Evolutionary conservation across 2,888 invertebrate genomes (phyloP).

Genomic region (Gortyna flavago): DNA sequence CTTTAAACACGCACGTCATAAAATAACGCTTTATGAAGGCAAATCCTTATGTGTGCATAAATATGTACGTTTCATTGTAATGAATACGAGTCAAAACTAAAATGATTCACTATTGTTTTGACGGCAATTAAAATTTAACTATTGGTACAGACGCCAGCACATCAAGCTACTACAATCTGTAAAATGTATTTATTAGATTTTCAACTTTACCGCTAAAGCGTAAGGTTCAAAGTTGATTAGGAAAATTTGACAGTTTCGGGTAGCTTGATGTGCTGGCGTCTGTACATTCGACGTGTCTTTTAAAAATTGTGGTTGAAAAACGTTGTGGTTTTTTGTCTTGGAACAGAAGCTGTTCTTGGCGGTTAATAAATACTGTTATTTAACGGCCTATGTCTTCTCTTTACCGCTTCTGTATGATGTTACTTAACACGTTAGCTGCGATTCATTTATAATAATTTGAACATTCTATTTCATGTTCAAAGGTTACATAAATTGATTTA

Average conservation of each 20-base stretch:
- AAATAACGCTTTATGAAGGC: slow-evolving; percentile 35
- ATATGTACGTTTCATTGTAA: slow-evolving; percentile 26
- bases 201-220: too few relatives aligned
- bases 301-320: slow-evolving; percentile 5
- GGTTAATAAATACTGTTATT: not conserved
- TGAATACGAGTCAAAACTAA: slow-evolving; percentile 52
- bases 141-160: too few relatives aligned
- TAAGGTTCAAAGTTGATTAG: too few relatives aligned
- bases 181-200: too few relatives aligned
- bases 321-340: slow-evolving; percentile 11
- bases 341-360: not conserved
- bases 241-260: too few relatives aligned
- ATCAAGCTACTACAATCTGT: too few relatives aligned
- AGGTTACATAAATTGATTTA: slow-evolving; percentile 58
- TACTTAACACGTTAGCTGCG: slow-evolving; percentile 26
- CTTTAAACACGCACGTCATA: slow-evolving; percentile 59
- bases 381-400: not conserved
- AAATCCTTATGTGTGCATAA: slow-evolving; percentile 18
- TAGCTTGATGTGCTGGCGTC: too few relatives aligned
- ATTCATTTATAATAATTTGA: slow-evolving; percentile 21
- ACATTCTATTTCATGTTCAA: slow-evolving; percentile 33
- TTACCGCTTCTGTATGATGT: slow-evolving; percentile 15
- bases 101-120: slow-evolving; percentile 56
- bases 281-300: not conserved
- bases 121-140: slow-evolving; percentile 13